Evolutionary conservation across 2,797 vertebrate genomes (phyloP), one percentile per base, ranked within the genome.

Genomic region (Siniperca obscura): DNA sequence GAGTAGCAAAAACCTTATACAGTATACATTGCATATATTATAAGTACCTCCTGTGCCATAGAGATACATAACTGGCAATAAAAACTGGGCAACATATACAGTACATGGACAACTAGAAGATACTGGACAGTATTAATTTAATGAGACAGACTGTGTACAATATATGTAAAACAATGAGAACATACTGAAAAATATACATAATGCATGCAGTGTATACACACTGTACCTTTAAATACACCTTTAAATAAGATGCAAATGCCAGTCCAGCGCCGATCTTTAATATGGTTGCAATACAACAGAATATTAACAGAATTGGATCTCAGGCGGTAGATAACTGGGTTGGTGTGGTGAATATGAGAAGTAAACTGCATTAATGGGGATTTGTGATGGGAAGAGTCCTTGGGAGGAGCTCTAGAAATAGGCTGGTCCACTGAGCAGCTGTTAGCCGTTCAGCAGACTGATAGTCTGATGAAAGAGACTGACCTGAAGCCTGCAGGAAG

Each of bases 331-430:
- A 55, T 65, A 62, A 50, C 34, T 59, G 22, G 53, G 40, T 52
- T 38, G 22, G 22, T 61, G 38, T 52, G 12, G 22, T 52, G 64
- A 53, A 60, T 55, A 62, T 72, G 56, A 48, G 4, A 25, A 14
- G 44, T 56, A 79, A 75, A 76, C 25, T 70, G 57, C 36, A 65
- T 60, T 40, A 67, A 59, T 12, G 1, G 14, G 2, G 19, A 25
- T 57, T 61, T 68, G 74, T 53, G 17, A 61, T 62, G 30, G 25
- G 21, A 67, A 67, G 38, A 46, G 40, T 70, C 19, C 30, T 65
- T 61, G 17, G 22, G 42, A 50, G 12, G 27, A 34, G 53, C n/a
- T 69, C 5, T 11, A 42, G 25, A 1, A 0, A 5, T 14, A n/a
- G 57, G 21, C 12, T 36, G 5, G 25, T 50, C 70, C n/a, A 17